Base-by-base conservation (phyloP, 2,888 invertebrate genomes). In the Erpobdella octoculata region DNA sequence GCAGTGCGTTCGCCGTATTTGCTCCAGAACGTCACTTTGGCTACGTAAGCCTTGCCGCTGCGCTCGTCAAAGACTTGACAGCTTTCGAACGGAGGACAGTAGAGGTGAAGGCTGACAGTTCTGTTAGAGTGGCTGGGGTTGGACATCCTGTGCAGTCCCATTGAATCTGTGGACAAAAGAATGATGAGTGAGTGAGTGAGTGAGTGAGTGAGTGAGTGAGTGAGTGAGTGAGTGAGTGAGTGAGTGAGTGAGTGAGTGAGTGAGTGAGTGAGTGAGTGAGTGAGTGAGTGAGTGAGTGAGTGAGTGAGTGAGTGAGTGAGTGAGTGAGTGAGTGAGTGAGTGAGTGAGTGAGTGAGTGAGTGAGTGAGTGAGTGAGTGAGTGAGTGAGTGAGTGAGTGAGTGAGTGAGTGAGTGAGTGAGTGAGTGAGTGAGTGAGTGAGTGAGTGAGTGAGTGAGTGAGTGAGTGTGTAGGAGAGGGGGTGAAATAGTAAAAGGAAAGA, bases 81-180 rank as follows among this genome's bases (percentile, higher is more conserved):
- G 75, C 88, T 85, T 77, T 89, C 87, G 81, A 92, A 97, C 0
- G 95, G 95, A 0, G 95, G 98, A 77, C 91, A 91, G 84, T 98
- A 98, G 2, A 98, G 87, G 81, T 98, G 98, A 35, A 98, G 86
- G 6, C 93, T 93, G 0, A 96, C 91, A 0, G 95, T 91, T 0
- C 89, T 87, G 79, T 95, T 91, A 0, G 89, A 88, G 80, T 93
- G 90, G 12, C 92, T 93, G 0, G 90, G 88, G 82, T 98, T 98
- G 85, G 95, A 95, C 77, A 98, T 92, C 0, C 96, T 88, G 82
- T 98, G 97, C 18, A 98, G 87, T 0, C 97, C 98, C 76, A 96
- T 85, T 31, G 62, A 62, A 9, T 62, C 33, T 33, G 62, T 31
- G 31, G 33, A 8, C 8, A 25, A 21, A 58, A 21, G 59, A n/a